Conservation (phyloP, 2,888 invertebrate genomes). For the Aleiodes testaceus region DNA sequence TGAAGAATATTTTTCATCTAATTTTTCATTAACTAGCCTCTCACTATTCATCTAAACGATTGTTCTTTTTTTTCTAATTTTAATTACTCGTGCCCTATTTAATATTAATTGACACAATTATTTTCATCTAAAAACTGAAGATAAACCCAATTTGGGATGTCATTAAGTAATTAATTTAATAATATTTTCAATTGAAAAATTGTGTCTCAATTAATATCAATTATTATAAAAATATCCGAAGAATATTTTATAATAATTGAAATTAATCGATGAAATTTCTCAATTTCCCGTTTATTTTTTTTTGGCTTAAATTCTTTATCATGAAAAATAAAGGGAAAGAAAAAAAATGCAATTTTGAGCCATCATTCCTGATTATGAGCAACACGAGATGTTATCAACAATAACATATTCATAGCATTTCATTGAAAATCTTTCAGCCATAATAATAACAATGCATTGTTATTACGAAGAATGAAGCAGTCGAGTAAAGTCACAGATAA, state of each 20-base stretch:
- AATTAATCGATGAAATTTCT: too few species aligned
- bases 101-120: slow-evolving; percentile 27
- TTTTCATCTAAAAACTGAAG: slow-evolving; percentile 5
- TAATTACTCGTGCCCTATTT: not conserved
- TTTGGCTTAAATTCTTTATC: too few species aligned
- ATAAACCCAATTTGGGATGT: slow-evolving; percentile 4
- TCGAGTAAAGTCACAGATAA: not conserved
- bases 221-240: not conserved
- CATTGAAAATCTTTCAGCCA: too few species aligned
- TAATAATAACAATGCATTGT: not conserved
- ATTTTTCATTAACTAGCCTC: not conserved
- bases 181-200: not conserved
- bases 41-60: slow-evolving; percentile 11
- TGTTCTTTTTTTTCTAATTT: not conserved
- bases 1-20: not conserved
- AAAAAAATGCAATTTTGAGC: too few species aligned
- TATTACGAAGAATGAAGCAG: slow-evolving; percentile 12
- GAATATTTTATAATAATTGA: too few species aligned
- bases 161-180: slow-evolving; percentile 8
- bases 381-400: too few species aligned
- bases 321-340: too few species aligned
- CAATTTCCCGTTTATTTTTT: too few species aligned
- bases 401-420: too few species aligned
- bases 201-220: not conserved
- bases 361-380: too few species aligned